Base-by-base conservation (phyloP, 1,140 invertebrate genomes). In the Atopsyche davidsoni region DNA sequence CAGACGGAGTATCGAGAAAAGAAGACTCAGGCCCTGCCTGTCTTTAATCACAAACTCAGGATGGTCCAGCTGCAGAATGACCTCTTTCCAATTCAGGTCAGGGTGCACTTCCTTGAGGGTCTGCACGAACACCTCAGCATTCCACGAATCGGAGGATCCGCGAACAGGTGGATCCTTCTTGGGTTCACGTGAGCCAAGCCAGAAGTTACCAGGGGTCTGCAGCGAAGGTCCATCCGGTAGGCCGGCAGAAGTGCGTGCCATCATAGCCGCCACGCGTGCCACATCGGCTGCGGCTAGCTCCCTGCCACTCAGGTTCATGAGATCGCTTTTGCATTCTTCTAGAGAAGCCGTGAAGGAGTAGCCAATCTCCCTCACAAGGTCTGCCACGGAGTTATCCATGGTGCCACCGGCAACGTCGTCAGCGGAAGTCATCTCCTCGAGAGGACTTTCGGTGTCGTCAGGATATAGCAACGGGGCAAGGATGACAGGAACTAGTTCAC, bases 81-180 rank as follows among this genome's bases (percentile, higher is more conserved):
- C 90, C 61, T 96, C 94, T 61, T 85, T 90, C 92, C 94, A 97
- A 60, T 85, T 84, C 23, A 97, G 66, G 60, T 83, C 86, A 6
- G 87, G 84, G 59, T 88, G 85, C 55, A 92, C 72, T 66, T 96
- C 93, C 67, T 94, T 92, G 6, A 96, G 65, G 25, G 88, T 82
- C 64, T 93, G 86, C 6, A 96, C 83, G 67, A 96, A 96, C 39
- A 92, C 78, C 63, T 97, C 93, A 9, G 92, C 79, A 72, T 95
- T 96, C 93, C 93, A 98, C 2, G 86, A 80, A 34, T 72, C 66
- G 21, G 51, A 59, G 45, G 44, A 61, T 62, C 46, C 55, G 59
- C 55, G 64, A 66, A 32, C 58, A 9, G 61, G 51, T 1, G 53
- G 34, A 17, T 73, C 73, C 53, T 76, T 75, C 53, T 76, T 76